Evolutionary conservation across 2,888 invertebrate genomes (phyloP).

Genomic region (Pedicia rivosa): DNA sequence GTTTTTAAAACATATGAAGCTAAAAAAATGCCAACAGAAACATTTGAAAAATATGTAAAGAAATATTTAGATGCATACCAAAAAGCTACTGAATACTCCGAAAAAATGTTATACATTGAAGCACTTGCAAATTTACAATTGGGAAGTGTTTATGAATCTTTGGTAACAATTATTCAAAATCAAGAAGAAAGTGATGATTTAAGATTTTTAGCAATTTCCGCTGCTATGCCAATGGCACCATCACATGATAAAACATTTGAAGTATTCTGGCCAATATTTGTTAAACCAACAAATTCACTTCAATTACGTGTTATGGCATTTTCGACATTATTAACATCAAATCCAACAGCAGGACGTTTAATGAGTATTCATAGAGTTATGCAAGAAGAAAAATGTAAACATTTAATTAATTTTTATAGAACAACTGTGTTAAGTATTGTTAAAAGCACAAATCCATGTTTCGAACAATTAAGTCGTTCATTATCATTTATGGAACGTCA

Average conservation of each 20-base stretch:
- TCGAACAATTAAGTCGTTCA: slow-evolving; percentile 42
- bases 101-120: slow-evolving; percentile 54
- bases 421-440: slow-evolving; percentile 52
- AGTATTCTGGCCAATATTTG: slow-evolving; percentile 51
- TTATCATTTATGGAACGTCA: slow-evolving; percentile 48
- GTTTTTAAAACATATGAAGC: slow-evolving; percentile 42
- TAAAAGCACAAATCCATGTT: slow-evolving; percentile 48
- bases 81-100: slow-evolving; percentile 46
- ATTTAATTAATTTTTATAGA: slow-evolving; percentile 53
- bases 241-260: slow-evolving; percentile 37
- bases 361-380: slow-evolving; percentile 54
- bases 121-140: slow-evolving; percentile 49
- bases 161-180: slow-evolving; percentile 34
- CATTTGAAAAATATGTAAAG: slow-evolving; percentile 52
- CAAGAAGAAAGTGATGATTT: slow-evolving; percentile 24
- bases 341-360: slow-evolving; percentile 46
- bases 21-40: slow-evolving; percentile 39
- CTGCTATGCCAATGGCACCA: slow-evolving; percentile 36
- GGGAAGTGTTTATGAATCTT: slow-evolving; percentile 35
- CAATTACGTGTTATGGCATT: slow-evolving; percentile 51
- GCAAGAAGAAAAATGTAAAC: slow-evolving; percentile 40
- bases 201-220: slow-evolving; percentile 51
- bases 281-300: slow-evolving; percentile 45
- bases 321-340: slow-evolving; percentile 44
- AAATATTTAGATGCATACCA: slow-evolving; percentile 54